Percentiles rank a stretch among this genome's conserved stretches.
Conservation (phyloP, 2,797 vertebrate genomes). For the Lepidocolaptes lacrymiger region DNA sequence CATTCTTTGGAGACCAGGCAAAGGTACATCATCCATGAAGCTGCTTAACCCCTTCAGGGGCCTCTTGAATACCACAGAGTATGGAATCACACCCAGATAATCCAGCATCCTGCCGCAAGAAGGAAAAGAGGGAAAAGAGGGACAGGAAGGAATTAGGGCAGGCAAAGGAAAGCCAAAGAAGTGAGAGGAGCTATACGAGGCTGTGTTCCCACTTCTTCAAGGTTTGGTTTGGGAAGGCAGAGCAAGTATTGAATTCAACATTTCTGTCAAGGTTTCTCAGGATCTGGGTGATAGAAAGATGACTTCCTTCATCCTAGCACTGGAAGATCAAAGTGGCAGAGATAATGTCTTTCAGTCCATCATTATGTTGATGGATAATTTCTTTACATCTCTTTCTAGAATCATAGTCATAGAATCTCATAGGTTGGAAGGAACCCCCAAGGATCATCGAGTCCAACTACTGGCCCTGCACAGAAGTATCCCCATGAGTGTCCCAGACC, state of each 20-base stretch:
- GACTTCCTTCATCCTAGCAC: background rate
- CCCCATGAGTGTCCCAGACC: too few species aligned
- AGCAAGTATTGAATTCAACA: background rate
- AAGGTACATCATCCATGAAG: background rate
- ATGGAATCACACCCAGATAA: background rate
- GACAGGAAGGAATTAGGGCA: background rate
- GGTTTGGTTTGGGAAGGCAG: background rate
- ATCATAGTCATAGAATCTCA: background rate
- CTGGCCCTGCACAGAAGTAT: background rate
- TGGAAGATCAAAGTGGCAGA: background rate
- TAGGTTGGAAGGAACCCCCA: accelerated
- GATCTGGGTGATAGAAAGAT: background rate
- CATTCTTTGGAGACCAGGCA: background rate
- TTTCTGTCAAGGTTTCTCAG: background rate
- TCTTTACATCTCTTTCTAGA: background rate
- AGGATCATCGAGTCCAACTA: accelerated
- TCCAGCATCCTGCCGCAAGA: background rate
- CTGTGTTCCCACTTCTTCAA: background rate
- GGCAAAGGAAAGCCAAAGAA: background rate
- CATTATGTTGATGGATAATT: background rate
- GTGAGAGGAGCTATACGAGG: background rate
- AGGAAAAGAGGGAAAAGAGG: background rate
- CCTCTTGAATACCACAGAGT: background rate
- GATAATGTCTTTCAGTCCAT: background rate
- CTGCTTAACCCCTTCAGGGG: background rate